A percentile compares a stretch with the other conserved stretches of the same genome.
phyloP scores from a whole-genome alignment of 2,797 vertebrate genomes.

The Anguilla anguilla region DNA sequence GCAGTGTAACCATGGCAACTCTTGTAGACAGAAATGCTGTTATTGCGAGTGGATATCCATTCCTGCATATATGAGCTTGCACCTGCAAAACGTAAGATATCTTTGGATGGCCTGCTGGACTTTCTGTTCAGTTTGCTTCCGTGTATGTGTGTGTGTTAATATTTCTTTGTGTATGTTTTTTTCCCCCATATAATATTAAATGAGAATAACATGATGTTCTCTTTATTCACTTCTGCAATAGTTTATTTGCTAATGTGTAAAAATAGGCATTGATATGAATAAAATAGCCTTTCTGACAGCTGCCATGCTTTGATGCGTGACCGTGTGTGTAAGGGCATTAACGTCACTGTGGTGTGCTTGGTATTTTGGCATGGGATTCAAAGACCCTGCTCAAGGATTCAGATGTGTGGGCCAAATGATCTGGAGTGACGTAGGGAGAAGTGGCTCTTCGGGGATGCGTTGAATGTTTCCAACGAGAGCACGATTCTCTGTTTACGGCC shows the following conservation, averaged over 20 bases:
- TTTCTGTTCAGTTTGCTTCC: constrained; percentile 54
- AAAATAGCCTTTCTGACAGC: constrained; percentile 60
- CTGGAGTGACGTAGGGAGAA: not conserved
- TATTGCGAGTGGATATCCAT: not conserved
- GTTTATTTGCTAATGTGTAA: not conserved
- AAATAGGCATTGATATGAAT: constrained; percentile 38
- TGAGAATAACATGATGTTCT: not conserved
- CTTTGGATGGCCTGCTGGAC: constrained; percentile 47
- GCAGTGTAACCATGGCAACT: constrained; percentile 16
- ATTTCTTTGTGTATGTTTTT: constrained; percentile 35
- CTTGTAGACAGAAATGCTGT: not conserved
- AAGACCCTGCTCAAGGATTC: not conserved
- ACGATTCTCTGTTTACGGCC: not conserved
- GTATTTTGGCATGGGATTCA: constrained; percentile 20
- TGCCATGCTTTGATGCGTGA: constrained; percentile 28
- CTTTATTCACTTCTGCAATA: not conserved
- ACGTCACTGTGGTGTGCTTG: not conserved
- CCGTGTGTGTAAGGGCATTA: constrained; percentile 12
- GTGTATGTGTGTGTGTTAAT: constrained; percentile 39
- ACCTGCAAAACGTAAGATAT: not conserved
- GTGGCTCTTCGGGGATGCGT: not conserved
- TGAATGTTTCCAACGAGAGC: not conserved
- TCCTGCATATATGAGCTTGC: not conserved
- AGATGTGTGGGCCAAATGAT: not conserved
- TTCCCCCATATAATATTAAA: not conserved